Conservation (phyloP, 2,113 vertebrate genomes). For the Crotalus horridus region DNA sequence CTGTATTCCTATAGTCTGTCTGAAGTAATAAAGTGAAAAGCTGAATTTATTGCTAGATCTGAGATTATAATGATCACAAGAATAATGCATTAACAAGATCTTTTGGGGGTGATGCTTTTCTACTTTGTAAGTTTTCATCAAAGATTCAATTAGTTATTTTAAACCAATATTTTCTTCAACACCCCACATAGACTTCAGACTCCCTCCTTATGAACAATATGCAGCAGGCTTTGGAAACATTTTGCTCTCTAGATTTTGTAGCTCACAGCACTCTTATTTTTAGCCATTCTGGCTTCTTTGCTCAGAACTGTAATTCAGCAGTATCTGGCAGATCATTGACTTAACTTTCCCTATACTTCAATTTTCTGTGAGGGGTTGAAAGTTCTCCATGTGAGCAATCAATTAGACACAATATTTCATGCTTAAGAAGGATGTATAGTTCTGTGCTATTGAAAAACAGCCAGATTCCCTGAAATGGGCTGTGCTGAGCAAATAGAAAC, state of each 20-base stretch:
- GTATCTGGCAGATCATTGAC: background rate
- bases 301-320: background rate
- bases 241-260: background rate
- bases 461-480: background rate
- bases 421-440: background rate
- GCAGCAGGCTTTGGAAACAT: background rate
- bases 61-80: background rate
- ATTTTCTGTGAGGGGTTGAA: background rate
- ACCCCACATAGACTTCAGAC: slow-evolving; percentile 13
- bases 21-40: background rate
- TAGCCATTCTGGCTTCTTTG: background rate
- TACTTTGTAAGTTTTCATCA: background rate
- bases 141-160: slow-evolving; percentile 7
- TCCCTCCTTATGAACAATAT: background rate
- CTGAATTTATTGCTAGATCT: background rate
- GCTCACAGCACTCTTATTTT: background rate
- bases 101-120: background rate
- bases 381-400: background rate
- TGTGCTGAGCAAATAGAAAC: background rate
- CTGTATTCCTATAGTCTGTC: background rate
- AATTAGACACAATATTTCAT: background rate
- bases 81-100: background rate
- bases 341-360: background rate
- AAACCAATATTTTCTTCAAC: background rate
- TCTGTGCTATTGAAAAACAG: background rate